Evolutionary conservation across 2,797 vertebrate genomes (phyloP).

Genomic region (Pseudochirops cupreus): DNA sequence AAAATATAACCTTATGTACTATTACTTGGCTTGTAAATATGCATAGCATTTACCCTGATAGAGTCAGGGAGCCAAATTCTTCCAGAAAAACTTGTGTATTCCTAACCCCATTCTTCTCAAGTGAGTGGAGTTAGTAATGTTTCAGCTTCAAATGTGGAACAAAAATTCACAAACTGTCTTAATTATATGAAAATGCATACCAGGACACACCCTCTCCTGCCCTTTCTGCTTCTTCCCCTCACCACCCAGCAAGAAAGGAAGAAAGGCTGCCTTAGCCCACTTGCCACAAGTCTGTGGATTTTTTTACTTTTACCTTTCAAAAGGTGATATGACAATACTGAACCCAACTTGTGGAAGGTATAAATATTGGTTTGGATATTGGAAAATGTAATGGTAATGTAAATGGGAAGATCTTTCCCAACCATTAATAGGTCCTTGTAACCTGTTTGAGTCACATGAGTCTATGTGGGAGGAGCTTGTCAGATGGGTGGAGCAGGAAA

Average conservation of each 20-base stretch:
- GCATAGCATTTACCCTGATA: constrained; percentile 51
- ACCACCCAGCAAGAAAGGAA: neutral
- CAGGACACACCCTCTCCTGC: neutral
- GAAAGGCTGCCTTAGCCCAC: neutral
- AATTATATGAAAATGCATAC: neutral
- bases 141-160: neutral
- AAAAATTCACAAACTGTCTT: neutral
- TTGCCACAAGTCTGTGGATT: neutral
- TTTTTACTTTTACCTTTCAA: constrained; percentile 5
- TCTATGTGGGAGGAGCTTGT: too few relatives aligned
- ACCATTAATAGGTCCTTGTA: too few relatives aligned
- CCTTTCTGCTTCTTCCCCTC: neutral
- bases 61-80: constrained; percentile 36
- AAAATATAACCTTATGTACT: constrained; percentile 52
- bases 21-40: constrained; percentile 57
- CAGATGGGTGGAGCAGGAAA: too few relatives aligned
- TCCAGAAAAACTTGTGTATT: constrained; percentile 13
- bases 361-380: neutral
- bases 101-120: neutral
- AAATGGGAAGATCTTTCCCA: too few relatives aligned
- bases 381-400: neutral
- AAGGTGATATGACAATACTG: neutral
- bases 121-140: neutral
- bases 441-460: too few relatives aligned
- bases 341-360: neutral